Evolutionary conservation across 2,797 vertebrate species (phyloP).

Genomic region (Syngnathus rostellatus): DNA sequence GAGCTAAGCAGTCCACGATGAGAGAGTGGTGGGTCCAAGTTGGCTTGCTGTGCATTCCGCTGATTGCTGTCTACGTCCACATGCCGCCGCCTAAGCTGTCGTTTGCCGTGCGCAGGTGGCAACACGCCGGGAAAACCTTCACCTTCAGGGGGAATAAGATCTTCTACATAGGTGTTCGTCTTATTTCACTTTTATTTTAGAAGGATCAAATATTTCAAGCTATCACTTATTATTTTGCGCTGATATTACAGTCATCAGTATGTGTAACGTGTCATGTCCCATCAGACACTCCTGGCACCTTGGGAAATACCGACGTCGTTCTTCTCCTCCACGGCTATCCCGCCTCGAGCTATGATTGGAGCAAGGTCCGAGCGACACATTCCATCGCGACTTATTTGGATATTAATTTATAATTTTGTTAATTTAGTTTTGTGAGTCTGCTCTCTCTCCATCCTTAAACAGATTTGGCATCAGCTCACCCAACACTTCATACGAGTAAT

Average conservation of each 20-base stretch:
- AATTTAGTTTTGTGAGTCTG: background rate
- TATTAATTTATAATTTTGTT: background rate
- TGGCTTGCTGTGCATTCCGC: slow-evolving; percentile 77
- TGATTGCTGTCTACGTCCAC: slow-evolving; percentile 86
- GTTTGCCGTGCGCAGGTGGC: slow-evolving; percentile 80
- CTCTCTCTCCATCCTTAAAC: background rate
- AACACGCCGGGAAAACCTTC: slow-evolving; percentile 70
- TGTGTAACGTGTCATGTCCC: background rate
- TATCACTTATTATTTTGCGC: background rate
- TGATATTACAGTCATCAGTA: background rate
- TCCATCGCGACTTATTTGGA: background rate
- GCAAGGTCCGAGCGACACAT: slow-evolving; percentile 70
- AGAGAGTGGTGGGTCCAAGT: slow-evolving; percentile 92
- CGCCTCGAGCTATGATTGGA: slow-evolving; percentile 93
- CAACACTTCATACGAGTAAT: slow-evolving; percentile 86
- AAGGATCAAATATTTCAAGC: no score
- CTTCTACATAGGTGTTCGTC: slow-evolving; percentile 82
- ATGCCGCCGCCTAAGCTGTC: slow-evolving; percentile 84
- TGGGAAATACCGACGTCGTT: slow-evolving; percentile 82
- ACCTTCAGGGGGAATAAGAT: slow-evolving; percentile 75
- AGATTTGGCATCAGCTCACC: slow-evolving; percentile 92
- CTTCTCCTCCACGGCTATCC: slow-evolving; percentile 89
- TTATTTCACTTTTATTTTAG: background rate
- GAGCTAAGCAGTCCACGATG: slow-evolving; percentile 64
- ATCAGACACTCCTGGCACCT: slow-evolving; percentile 77